These are phyloP conservation scores for Fopius arisanus DNA, from an alignment of 1,140 invertebrate species.

Conservation along the genomic window DNA sequence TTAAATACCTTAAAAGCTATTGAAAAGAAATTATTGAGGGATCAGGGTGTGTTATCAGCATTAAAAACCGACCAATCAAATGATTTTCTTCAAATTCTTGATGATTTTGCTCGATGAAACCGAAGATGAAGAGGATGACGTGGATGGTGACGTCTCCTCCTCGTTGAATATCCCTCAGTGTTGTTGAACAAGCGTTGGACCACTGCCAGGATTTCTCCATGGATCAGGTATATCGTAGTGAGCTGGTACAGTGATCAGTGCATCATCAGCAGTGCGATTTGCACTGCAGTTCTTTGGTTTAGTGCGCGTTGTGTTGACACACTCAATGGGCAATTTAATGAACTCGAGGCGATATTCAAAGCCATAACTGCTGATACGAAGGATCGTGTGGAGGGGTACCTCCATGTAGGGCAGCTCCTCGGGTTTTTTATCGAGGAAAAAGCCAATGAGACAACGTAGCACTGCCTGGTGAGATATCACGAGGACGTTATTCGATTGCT, in stretches of 20 bases:
- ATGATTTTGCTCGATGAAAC: background rate
- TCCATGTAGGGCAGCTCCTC: constrained; percentile 90
- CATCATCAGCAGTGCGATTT: constrained; percentile 70
- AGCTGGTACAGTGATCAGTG: constrained; percentile 73
- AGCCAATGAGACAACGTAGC: constrained; percentile 88
- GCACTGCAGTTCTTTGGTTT: constrained; percentile 76
- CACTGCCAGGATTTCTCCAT: constrained; percentile 57
- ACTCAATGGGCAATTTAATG: constrained; percentile 81
- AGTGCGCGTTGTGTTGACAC: constrained; percentile 82
- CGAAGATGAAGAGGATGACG: constrained; percentile 20
- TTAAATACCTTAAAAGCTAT: background rate
- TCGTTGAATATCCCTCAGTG: constrained; percentile 46
- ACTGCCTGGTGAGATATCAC: constrained; percentile 92
- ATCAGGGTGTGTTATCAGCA: too few species aligned
- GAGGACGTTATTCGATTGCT: constrained; percentile 85
- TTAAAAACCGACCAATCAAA: background rate
- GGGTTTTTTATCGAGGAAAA: constrained; percentile 85
- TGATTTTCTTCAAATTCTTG: background rate
- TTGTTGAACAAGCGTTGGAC: constrained; percentile 58
- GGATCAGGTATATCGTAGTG: constrained; percentile 73
- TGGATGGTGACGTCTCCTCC: constrained; percentile 15
- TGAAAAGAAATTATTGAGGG: background rate
- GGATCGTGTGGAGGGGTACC: constrained; percentile 90
- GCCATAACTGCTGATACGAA: constrained; percentile 82
- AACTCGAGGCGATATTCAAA: constrained; percentile 86